Conservation (phyloP, 2,113 vertebrate species). For the Limnothrissa miodon region DNA sequence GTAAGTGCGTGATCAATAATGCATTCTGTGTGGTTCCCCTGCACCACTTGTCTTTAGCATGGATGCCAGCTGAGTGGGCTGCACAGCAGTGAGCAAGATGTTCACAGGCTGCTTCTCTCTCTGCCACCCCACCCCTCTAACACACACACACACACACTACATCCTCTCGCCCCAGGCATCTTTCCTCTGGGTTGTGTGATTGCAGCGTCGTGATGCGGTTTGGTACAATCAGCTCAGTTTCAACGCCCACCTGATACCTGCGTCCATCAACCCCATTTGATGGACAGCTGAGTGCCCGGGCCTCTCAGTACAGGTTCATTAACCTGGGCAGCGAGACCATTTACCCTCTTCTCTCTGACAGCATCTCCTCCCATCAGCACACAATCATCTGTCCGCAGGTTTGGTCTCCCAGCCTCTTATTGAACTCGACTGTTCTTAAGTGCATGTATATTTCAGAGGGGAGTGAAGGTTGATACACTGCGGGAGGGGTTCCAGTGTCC, state of each 20-base stretch:
- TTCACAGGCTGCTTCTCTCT: neutral
- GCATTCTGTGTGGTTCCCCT: neutral
- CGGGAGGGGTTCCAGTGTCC: neutral
- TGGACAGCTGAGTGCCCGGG: neutral
- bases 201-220: neutral
- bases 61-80: neutral
- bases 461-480: constrained; percentile 1
- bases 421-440: neutral
- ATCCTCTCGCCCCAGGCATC: neutral
- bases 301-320: neutral
- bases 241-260: neutral
- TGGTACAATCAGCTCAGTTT: neutral
- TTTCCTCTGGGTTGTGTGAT: neutral
- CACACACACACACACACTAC: too few relatives aligned
- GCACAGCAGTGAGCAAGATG: neutral
- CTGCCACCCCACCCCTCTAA: too few relatives aligned
- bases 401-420: neutral
- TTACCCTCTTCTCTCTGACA: neutral
- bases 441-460: constrained; percentile 6
- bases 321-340: neutral
- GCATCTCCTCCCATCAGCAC: neutral
- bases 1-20: constrained; percentile 14
- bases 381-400: neutral
- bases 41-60: constrained; percentile 8
- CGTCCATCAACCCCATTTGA: neutral